A percentile compares a stretch with the other conserved stretches of the same genome.
Evolutionary conservation across 2,888 invertebrate species (phyloP).

Genomic region (Cephonodes hylas): DNA sequence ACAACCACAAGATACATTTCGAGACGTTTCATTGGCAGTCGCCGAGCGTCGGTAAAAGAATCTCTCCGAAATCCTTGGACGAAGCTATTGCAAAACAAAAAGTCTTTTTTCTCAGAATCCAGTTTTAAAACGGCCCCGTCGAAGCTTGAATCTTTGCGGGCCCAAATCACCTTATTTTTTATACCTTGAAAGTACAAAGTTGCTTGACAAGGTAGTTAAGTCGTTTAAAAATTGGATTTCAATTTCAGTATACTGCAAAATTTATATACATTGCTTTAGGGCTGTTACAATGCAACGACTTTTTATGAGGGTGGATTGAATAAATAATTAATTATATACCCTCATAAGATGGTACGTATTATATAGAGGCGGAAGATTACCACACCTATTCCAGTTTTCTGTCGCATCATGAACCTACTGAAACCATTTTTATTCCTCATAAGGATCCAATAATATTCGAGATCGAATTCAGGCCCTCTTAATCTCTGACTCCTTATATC

Average conservation of each 20-base stretch:
- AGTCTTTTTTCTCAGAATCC: constrained; percentile 29
- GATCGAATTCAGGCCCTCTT: no score
- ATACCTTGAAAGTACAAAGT: neutral
- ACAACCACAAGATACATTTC: neutral
- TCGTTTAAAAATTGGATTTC: neutral
- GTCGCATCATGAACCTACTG: no score
- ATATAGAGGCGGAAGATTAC: no score
- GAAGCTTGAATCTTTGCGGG: neutral
- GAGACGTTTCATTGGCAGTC: neutral
- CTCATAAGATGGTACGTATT: no score
- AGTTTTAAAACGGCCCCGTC: constrained; percentile 24
- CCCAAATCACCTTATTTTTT: neutral
- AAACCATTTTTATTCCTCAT: no score
- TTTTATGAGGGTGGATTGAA: neutral
- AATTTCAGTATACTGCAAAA: neutral
- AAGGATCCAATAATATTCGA: no score
- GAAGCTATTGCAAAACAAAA: constrained; percentile 29
- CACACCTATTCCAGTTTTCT: no score
- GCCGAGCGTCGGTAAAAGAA: constrained; percentile 13
- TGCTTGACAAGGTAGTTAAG: neutral
- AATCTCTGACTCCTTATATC: no score
- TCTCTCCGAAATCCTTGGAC: constrained; percentile 13
- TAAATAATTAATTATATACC: neutral
- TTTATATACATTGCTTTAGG: constrained; percentile 1
- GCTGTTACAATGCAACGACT: neutral